Evolutionary conservation across 1,140 invertebrate genomes (phyloP).

Genomic region (Eriosoma lanigerum): DNA sequence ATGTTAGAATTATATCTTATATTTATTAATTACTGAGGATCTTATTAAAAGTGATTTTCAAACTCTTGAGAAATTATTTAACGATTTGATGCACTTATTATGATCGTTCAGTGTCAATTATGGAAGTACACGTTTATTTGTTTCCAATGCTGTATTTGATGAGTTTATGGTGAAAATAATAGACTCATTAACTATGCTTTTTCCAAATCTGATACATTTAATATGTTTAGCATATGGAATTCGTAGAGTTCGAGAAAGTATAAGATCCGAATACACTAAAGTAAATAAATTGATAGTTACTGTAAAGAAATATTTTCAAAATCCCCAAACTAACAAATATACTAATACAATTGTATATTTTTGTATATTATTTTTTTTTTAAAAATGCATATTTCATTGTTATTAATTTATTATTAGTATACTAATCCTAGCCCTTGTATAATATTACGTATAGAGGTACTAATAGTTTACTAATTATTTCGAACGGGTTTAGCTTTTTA

Average conservation of each 20-base stretch:
- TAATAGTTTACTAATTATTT: no score
- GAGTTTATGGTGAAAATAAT: slow-evolving; percentile 23
- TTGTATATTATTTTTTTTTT: no score
- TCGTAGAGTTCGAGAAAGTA: no score
- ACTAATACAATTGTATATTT: no score
- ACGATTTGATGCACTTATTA: slow-evolving; percentile 20
- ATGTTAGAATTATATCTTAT: neutral
- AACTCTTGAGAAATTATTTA: slow-evolving; percentile 25
- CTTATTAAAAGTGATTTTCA: slow-evolving; percentile 1
- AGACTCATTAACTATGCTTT: slow-evolving; percentile 10
- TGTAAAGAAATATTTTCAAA: slow-evolving; percentile 57
- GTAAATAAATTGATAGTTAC: neutral
- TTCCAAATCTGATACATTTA: slow-evolving; percentile 55
- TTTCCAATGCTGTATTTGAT: slow-evolving; percentile 19
- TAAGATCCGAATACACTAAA: slow-evolving; percentile 34
- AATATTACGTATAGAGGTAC: no score
- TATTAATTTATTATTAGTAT: no score
- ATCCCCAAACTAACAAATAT: no score
- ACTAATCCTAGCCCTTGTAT: no score
- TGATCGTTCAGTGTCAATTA: slow-evolving; percentile 17
- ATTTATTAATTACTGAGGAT: slow-evolving; percentile 4
- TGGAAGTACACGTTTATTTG: slow-evolving; percentile 16
- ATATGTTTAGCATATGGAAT: slow-evolving; percentile 53
- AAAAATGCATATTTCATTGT: no score
- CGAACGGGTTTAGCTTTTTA: no score